These are phyloP conservation scores for Kryptolebias ocellatus DNA, from an alignment of 2,797 vertebrate species.

Conservation along the genomic window DNA sequence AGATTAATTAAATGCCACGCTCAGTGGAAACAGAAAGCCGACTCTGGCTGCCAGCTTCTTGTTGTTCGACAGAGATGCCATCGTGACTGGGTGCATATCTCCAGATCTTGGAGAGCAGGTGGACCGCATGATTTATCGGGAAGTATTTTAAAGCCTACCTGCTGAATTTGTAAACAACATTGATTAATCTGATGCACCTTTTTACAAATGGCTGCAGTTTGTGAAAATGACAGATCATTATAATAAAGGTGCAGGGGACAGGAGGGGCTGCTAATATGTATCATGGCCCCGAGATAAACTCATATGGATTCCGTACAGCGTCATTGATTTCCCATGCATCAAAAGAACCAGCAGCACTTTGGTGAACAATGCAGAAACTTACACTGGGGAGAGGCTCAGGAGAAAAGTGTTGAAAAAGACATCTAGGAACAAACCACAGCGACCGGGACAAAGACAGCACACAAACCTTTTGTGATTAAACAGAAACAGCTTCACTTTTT, in stretches of 20 bases:
- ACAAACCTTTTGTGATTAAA: slow-evolving; percentile 61
- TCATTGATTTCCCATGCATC: slow-evolving; percentile 73
- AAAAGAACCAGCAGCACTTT: slow-evolving; percentile 46
- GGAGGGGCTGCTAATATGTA: slow-evolving; percentile 69
- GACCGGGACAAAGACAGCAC: slow-evolving; percentile 40
- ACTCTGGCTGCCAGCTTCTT: slow-evolving; percentile 39
- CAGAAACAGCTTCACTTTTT: slow-evolving; percentile 45
- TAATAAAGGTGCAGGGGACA: slow-evolving; percentile 63
- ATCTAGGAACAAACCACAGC: slow-evolving; percentile 44
- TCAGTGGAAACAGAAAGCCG: slow-evolving; percentile 59
- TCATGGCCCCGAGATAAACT: slow-evolving; percentile 75
- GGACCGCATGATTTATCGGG: slow-evolving; percentile 73
- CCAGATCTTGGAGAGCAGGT: slow-evolving; percentile 52
- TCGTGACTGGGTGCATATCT: slow-evolving; percentile 54
- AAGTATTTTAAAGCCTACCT: slow-evolving; percentile 73
- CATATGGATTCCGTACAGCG: slow-evolving; percentile 53
- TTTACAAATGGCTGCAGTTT: slow-evolving; percentile 73
- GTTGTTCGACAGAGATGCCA: slow-evolving; percentile 50
- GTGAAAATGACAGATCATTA: slow-evolving; percentile 79
- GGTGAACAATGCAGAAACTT: slow-evolving; percentile 60
- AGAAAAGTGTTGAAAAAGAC: slow-evolving; percentile 32
- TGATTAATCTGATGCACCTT: slow-evolving; percentile 69
- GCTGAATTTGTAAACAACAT: slow-evolving; percentile 80
- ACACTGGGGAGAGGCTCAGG: slow-evolving; percentile 20
- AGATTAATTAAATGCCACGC: slow-evolving; percentile 77